A percentile compares a stretch with the other conserved stretches of the same genome.
Conservation (phyloP, 2,113 vertebrate genomes). For the Crotalus horridus region DNA sequence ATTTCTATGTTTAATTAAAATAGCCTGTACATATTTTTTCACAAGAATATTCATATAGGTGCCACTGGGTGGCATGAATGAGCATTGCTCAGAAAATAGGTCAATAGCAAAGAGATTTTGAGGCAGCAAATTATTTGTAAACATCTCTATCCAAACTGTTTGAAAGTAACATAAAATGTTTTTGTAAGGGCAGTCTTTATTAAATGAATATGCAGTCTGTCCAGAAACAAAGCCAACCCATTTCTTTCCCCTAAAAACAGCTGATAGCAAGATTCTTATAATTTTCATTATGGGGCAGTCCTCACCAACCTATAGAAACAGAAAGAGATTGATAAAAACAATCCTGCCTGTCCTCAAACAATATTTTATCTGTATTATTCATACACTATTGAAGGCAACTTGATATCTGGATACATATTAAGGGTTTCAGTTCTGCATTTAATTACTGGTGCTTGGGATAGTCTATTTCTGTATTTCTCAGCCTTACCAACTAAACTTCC, state of each 20-base stretch:
- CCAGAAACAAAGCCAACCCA: background rate
- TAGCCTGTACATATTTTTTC: slow-evolving; percentile 46
- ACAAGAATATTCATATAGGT: slow-evolving; percentile 22
- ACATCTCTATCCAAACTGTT: background rate
- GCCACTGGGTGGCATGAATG: slow-evolving; percentile 30
- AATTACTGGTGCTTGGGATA: background rate
- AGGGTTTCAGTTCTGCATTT: background rate
- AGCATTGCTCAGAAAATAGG: background rate
- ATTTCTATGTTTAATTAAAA: slow-evolving; percentile 51
- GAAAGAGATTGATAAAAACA: background rate
- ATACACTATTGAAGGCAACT: background rate
- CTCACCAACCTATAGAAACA: background rate
- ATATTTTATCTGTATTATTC: background rate
- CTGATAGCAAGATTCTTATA: background rate
- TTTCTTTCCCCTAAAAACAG: background rate
- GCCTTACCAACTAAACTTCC: background rate
- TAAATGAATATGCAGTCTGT: background rate
- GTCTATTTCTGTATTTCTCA: background rate
- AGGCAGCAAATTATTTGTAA: slow-evolving; percentile 18
- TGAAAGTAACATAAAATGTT: background rate
- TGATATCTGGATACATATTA: background rate
- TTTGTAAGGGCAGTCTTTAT: background rate
- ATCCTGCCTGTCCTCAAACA: background rate
- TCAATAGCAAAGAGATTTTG: slow-evolving; percentile 32
- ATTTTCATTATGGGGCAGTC: background rate